These are phyloP conservation scores for Pectinophora gossypiella DNA, from an alignment of 1,140 invertebrate genomes.

Conservation along the genomic window DNA sequence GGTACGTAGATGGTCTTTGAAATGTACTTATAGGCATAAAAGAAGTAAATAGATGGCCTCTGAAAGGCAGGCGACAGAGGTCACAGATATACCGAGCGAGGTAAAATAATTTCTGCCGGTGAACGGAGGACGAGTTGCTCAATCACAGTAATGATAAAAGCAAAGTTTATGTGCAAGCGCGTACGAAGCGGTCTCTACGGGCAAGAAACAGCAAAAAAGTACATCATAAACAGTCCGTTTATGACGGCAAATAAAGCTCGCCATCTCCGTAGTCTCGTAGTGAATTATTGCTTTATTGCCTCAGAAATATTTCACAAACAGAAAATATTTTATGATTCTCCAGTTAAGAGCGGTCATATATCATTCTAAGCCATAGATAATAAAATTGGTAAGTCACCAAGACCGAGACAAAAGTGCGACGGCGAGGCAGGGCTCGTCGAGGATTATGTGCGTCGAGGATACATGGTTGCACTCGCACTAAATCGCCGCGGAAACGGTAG, in stretches of 20 bases:
- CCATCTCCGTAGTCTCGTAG: conserved; percentile 69
- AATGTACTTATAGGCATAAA: too few relatives aligned
- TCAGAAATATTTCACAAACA: conserved; percentile 75
- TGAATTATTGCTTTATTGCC: conserved; percentile 75
- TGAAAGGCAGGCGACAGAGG: not conserved
- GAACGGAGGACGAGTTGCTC: conserved; percentile 20
- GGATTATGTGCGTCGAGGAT: not conserved
- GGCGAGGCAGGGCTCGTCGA: conserved; percentile 18
- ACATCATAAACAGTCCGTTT: conserved; percentile 68
- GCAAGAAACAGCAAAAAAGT: conserved; percentile 54
- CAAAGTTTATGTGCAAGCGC: conserved; percentile 49
- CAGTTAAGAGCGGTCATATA: conserved; percentile 70
- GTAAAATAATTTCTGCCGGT: not conserved
- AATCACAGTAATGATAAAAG: conserved; percentile 43
- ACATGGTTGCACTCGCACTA: not conserved
- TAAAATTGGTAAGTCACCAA: conserved; percentile 73
- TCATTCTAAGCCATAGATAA: conserved; percentile 75
- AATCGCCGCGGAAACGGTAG: too few relatives aligned
- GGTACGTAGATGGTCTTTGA: too few relatives aligned
- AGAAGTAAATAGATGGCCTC: too few relatives aligned
- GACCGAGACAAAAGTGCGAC: conserved; percentile 51
- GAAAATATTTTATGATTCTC: conserved; percentile 75
- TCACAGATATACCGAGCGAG: not conserved
- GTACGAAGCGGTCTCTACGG: conserved; percentile 30
- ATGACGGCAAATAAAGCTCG: conserved; percentile 72